Evolutionary conservation across 2,113 vertebrate genomes (phyloP).

Genomic region (Cephalopholis sonnerati): DNA sequence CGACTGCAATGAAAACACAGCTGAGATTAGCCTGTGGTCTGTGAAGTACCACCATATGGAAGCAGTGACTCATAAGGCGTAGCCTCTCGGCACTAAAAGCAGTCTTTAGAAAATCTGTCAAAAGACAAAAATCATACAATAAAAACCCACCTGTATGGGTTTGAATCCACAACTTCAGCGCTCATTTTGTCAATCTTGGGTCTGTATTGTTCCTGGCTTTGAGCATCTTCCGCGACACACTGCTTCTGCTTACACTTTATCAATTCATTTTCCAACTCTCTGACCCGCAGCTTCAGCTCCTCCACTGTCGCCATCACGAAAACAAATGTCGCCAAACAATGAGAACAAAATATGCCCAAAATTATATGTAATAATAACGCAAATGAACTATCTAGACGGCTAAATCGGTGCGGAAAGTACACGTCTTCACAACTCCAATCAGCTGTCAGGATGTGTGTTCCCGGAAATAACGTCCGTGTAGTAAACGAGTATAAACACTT

Average conservation of each 20-base stretch:
- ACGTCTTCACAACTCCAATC: constrained; percentile 75
- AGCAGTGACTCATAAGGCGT: constrained; percentile 67
- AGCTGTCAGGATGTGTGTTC: constrained; percentile 68
- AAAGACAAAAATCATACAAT: neutral
- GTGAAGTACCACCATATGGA: constrained; percentile 26
- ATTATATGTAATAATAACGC: neutral
- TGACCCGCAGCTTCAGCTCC: constrained; percentile 87
- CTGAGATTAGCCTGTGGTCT: constrained; percentile 36
- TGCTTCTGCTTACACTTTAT: constrained; percentile 84
- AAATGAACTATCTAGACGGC: neutral
- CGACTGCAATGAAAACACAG: constrained; percentile 86
- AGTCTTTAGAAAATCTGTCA: neutral
- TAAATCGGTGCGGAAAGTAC: constrained; percentile 59
- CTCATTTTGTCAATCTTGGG: constrained; percentile 91
- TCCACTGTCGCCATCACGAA: constrained; percentile 83
- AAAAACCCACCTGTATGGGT: constrained; percentile 94
- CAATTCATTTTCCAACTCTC: constrained; percentile 90
- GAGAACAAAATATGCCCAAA: fast-evolving
- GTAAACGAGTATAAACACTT: constrained; percentile 24
- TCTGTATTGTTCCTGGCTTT: constrained; percentile 72
- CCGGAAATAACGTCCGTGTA: constrained; percentile 60
- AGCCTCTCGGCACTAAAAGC: neutral
- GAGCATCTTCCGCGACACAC: constrained; percentile 62
- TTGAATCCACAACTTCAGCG: constrained; percentile 94
- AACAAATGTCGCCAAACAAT: neutral